phyloP scores from a whole-genome alignment of 1,140 invertebrate genomes.

The Aradophagus sp. region DNA sequence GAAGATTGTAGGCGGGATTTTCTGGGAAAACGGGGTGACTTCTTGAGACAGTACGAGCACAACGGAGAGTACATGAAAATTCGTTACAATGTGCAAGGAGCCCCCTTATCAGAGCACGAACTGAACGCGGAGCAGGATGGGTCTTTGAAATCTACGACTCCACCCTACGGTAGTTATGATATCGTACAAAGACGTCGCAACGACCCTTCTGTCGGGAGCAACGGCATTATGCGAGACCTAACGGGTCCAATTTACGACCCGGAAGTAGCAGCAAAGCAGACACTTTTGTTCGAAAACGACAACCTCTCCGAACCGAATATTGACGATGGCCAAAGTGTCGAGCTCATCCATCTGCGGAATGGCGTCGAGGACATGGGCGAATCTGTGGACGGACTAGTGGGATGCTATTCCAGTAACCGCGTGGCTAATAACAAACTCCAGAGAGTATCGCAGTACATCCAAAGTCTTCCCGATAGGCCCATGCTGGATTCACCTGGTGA shows the following conservation, averaged over 20 bases:
- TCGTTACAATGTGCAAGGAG: conserved; percentile 58
- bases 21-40: conserved; percentile 20
- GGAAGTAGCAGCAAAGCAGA: conserved; percentile 52
- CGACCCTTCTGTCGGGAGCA: conserved; percentile 48
- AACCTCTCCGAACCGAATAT: conserved; percentile 52
- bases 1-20: conserved; percentile 50
- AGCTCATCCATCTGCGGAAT: conserved; percentile 63
- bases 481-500: conserved; percentile 60
- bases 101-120: conserved; percentile 49
- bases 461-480: conserved; percentile 67
- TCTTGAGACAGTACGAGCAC: conserved; percentile 18
- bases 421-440: conserved; percentile 65
- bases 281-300: conserved; percentile 56
- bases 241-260: conserved; percentile 64
- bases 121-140: conserved; percentile 30
- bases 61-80: conserved; percentile 32
- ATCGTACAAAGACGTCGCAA: conserved; percentile 59
- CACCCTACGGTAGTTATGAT: conserved; percentile 62
- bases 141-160: conserved; percentile 15
- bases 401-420: no score
- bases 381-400: conserved; percentile 11
- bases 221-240: conserved; percentile 57
- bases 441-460: conserved; percentile 69
- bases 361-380: conserved; percentile 4
- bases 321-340: conserved; percentile 60